Base-by-base conservation (phyloP, 30 jellyfish, hydroid and myxozoan species). In the Chrysaora quinquecirrha region DNA sequence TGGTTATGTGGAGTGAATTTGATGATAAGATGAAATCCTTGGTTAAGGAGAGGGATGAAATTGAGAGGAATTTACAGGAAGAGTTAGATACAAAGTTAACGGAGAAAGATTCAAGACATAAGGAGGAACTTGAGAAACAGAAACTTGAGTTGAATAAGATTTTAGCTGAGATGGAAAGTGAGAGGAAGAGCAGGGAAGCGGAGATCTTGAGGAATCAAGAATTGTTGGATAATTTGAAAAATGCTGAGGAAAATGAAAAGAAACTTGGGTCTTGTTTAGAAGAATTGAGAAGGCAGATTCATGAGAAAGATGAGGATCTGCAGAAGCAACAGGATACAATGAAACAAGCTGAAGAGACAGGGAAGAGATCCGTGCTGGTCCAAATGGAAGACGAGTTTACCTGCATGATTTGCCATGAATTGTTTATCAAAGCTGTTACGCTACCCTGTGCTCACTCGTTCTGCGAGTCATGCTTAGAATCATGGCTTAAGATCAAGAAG, bases 311-410 rank as follows among this genome's bases (percentile, higher is more conserved):
- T 24, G 38, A 50, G 54, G 87, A 82, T 34, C 75, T 94, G 48
- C 31, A 48, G 22, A 76, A 69, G 71, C 99, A 94, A 63, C 83
- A 81, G 50, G 97, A 83, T 50, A 69, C 81, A n/a, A 61, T 91
- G 11, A 82, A 60, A 69, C 64, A 75, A 30, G 97, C 88, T 35
- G 99, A 87, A 65, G 89, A 76, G 48, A 90, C 73, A 24, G 99
- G 97, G 12, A 87, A 87, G 61, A 91, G 89, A 49, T 77, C 84
- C 7, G 99, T 87, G 0, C 28, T 94, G n/a, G 85, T 73, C 34
- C 87, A 78, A 31, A 94, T 94, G 96, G 99, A 94, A 78, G 99
- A 94, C 82, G 99, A 94, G 64, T 94, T 94, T 64, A 87, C 99
- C 1, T 94, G 99, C 87, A 87, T 94, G 80, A 83, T 94, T 22